Evolutionary conservation across 2,888 invertebrate species (phyloP), one percentile per base, ranked within the genome.

Genomic region (Mimas tiliae): DNA sequence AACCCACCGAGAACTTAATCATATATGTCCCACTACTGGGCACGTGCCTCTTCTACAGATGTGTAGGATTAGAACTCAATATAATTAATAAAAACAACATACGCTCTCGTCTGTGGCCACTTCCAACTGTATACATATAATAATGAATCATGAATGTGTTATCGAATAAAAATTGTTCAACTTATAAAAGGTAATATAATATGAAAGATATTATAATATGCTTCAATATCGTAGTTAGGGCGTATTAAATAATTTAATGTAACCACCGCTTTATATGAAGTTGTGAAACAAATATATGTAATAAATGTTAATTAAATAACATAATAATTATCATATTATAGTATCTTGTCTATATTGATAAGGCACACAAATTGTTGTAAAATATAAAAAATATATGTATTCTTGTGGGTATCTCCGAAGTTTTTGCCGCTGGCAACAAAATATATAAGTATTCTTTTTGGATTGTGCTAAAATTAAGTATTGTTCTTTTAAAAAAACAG

Each of bases 341-440:
- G 68, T 76, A 66, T 69, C 77, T 80, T 82, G 82, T 83, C 81
- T 80, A 70, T 73, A 76, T 75, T 68, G 79, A 76, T 78, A 81
- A 80, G 77, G 82, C 58, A 63, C 21, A 16, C 27, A 33, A 63
- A 48, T 63, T 63, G 62, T 62, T 62, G 47, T 62, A 62, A 62
- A 21, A 27, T 58, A 48, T 45, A n/a, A 33, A 33, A 62, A 16
- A 38, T 47, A 48, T 48, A 47, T 33, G 6, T 51, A 9, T 48
- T 48, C 12, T 14, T 14, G 21, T 58, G 58, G 42, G 42, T 58
- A 19, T n/a, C 1, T 58, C 58, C 58, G 58, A 42, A 16, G 38
- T 38, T 16, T 55, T 55, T 34, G 8, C 52, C 7, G 0, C 9
- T 19, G 12, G 42, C 11, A 42, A 19, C 42, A 42, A 4, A 19